These are phyloP conservation scores for Tetragonula clypearis DNA, from an alignment of 1,140 invertebrate species.

Conservation along the genomic window DNA sequence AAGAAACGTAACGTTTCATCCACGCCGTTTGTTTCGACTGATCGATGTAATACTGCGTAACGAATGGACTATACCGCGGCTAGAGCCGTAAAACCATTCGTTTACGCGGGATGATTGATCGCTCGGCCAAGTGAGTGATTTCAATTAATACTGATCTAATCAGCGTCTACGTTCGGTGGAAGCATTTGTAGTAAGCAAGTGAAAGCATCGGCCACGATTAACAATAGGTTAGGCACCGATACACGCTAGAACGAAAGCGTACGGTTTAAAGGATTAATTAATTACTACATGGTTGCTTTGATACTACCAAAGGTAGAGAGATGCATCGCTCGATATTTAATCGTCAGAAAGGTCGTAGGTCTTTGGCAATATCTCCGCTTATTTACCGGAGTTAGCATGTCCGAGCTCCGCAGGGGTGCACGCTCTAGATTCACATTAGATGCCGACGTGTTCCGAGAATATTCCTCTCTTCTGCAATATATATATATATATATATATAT, in stretches of 20 bases:
- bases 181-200: too few species aligned
- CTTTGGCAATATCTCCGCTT: conserved; percentile 54
- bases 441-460: conserved; percentile 71
- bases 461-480: conserved; percentile 51
- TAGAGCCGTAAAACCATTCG: neutral
- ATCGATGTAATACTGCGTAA: neutral
- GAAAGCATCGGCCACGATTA: neutral
- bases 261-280: conserved; percentile 26
- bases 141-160: conserved; percentile 11
- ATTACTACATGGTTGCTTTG: conserved; percentile 5
- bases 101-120: neutral
- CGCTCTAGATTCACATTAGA: conserved; percentile 73
- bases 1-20: neutral
- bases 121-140: neutral
- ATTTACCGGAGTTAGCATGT: conserved; percentile 59
- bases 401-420: conserved; percentile 54
- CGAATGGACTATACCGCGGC: neutral
- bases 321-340: conserved; percentile 38
- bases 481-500: neutral
- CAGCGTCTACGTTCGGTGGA: neutral
- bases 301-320: neutral
- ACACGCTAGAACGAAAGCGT: neutral
- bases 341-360: conserved; percentile 38
- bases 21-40: neutral
- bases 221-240: neutral